Evolutionary conservation across 2,113 vertebrate species (phyloP), one percentile per base, ranked within the genome.

Genomic region (Hippoglossus stenolepis): DNA sequence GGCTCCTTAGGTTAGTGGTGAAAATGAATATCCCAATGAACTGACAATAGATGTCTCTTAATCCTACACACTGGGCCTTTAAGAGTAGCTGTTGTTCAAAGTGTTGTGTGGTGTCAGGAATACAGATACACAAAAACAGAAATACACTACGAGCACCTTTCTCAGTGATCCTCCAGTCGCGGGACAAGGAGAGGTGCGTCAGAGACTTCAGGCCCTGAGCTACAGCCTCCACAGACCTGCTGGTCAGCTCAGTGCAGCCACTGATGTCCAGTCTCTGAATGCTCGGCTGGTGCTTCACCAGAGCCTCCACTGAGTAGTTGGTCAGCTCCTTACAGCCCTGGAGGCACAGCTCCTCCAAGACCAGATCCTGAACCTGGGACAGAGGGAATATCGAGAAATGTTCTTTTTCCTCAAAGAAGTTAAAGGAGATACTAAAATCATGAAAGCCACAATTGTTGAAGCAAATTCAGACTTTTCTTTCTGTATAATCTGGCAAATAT

Each of bases 291-390:
- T 94, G 92, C 65, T 59, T 85, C 76, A 96, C 95, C 59, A 97
- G 89, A 65, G 81, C 47, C 54, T 92, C 91, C 58, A 97, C 70
- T 0, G 96, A 94, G 80, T 95, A 95, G 70, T 96, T 94, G 0
- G 93, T 95, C 81, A 97, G 92, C 73, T 96, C 95, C 81, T 89
- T 94, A 79, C 95, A 97, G 73, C 92, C 86, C 0, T 92, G 95
- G 49, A 97, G 88, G 62, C 61, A 73, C 62, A 96, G 73, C 49
- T 96, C 94, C 81, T 91, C 75, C 35, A 97, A 75, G 4, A 67
- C 68, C n/a, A 96, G 85, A 69, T 90, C 90, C 2, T 91, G 75
- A 24, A 95, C 93, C 77, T 93, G 57, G 1, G 61, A 59, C 11
- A 68, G 11, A 45, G 2, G 14, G 3, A 58, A 26, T 0, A 18